Evolutionary conservation across 2,888 invertebrate genomes (phyloP).

Genomic region (Lampropteryx suffumata): DNA sequence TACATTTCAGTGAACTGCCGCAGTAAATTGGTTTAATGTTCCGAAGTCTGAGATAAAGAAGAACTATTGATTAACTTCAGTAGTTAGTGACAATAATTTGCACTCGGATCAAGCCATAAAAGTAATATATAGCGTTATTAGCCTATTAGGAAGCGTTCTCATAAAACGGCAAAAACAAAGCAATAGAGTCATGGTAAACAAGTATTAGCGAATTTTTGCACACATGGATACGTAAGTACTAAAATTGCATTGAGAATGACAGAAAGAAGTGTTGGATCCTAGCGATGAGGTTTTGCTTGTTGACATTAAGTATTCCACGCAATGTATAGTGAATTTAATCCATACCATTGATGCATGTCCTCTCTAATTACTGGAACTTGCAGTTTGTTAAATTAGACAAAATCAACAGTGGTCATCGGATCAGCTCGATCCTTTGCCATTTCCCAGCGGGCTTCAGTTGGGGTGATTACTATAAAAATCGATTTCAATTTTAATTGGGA

Average conservation of each 20-base stretch:
- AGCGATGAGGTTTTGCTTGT: too few relatives aligned
- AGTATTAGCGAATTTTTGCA: too few relatives aligned
- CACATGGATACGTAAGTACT: too few relatives aligned
- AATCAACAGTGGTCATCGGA: slow-evolving; percentile 58
- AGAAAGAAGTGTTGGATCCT: too few relatives aligned
- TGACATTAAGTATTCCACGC: too few relatives aligned
- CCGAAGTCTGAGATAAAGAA: slow-evolving; percentile 33
- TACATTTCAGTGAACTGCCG: background rate
- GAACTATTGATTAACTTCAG: slow-evolving; percentile 44
- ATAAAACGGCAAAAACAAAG: slow-evolving; percentile 47
- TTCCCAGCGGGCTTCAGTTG: slow-evolving; percentile 16
- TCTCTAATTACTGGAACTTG: slow-evolving; percentile 47
- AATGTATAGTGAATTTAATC: slow-evolving; percentile 27
- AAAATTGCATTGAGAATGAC: too few relatives aligned
- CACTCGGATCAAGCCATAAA: slow-evolving; percentile 48
- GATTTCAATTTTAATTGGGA: slow-evolving; percentile 13
- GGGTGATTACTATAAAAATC: slow-evolving; percentile 22
- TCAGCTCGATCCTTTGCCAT: slow-evolving; percentile 45
- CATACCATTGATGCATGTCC: too few relatives aligned
- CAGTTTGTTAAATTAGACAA: slow-evolving; percentile 72
- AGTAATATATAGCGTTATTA: slow-evolving; percentile 36
- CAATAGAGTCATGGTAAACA: slow-evolving; percentile 29
- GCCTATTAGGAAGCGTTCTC: slow-evolving; percentile 38
- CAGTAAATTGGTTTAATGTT: slow-evolving; percentile 42
- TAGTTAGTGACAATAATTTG: slow-evolving; percentile 54